These are phyloP conservation scores for Amphilophus citrinellus DNA, from an alignment of 2,113 vertebrate species.

Conservation along the genomic window DNA sequence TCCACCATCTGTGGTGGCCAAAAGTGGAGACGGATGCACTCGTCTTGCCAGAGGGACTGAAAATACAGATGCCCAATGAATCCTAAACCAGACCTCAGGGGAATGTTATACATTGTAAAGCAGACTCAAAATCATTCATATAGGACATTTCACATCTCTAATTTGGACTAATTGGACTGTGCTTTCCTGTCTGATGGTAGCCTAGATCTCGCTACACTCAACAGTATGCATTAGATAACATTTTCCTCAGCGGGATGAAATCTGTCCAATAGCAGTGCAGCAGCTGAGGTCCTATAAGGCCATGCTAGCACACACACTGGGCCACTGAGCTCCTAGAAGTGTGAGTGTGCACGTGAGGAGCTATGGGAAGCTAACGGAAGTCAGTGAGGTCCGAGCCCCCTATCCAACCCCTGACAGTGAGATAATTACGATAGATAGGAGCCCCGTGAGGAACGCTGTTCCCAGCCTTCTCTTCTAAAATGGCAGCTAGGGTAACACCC, in stretches of 20 bases:
- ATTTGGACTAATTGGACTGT: constrained; percentile 72
- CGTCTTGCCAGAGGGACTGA: constrained; percentile 40
- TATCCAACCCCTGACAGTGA: constrained; percentile 72
- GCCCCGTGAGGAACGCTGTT: constrained; percentile 54
- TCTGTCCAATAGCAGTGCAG: constrained; percentile 58
- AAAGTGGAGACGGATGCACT: constrained; percentile 54
- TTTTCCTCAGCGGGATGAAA: constrained; percentile 59
- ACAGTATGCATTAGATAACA: constrained; percentile 72
- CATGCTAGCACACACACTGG: constrained; percentile 18
- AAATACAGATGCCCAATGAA: constrained; percentile 46
- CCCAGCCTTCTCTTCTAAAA: constrained; percentile 69
- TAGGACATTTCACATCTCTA: constrained; percentile 46
- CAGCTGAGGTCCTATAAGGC: constrained; percentile 51
- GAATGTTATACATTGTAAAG: constrained; percentile 11
- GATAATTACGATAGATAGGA: constrained; percentile 76
- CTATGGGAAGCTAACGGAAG: constrained; percentile 51
- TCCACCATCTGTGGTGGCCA: constrained; percentile 56
- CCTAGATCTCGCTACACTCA: constrained; percentile 66
- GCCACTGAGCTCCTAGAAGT: constrained; percentile 42
- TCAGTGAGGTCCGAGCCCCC: constrained; percentile 67
- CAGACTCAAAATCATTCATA: constrained; percentile 36
- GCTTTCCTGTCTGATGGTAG: constrained; percentile 64
- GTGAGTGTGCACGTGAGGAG: constrained; percentile 59
- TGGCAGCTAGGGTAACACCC: constrained; percentile 78
- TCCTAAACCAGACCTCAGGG: background rate